Percentiles rank a stretch among this genome's conserved stretches.
Conservation (phyloP, 2,113 vertebrate genomes). For the Rhinoptilus africanus region DNA sequence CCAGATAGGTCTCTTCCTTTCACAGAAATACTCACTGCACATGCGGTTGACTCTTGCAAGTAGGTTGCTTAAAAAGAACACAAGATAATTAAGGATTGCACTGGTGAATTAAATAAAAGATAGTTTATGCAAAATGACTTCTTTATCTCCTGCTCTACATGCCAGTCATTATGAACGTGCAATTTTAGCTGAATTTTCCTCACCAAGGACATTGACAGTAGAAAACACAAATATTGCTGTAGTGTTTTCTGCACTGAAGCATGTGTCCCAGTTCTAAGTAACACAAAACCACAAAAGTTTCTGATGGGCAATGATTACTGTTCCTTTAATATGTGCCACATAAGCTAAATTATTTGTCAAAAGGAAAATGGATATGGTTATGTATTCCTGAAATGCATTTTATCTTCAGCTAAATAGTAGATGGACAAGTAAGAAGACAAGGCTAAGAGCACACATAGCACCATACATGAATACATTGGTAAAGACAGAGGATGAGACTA, state of each 20-base stretch:
- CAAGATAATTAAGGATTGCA: not conserved
- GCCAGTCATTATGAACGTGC: not conserved
- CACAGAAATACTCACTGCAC: not conserved
- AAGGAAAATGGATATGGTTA: not conserved
- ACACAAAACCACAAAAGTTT: not conserved
- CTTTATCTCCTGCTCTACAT: not conserved
- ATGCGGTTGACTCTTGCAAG: not conserved
- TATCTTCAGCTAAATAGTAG: not conserved
- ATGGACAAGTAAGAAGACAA: not conserved
- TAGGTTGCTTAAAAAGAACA: not conserved
- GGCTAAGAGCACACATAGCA: not conserved
- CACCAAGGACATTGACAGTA: not conserved
- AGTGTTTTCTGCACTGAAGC: not conserved
- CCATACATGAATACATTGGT: not conserved
- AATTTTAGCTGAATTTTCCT: not conserved
- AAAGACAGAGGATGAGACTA: not conserved
- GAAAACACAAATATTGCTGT: not conserved
- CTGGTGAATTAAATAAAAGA: not conserved
- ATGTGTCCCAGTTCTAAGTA: not conserved
- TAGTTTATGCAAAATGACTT: not conserved
- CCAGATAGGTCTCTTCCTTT: not conserved
- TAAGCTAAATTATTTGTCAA: not conserved
- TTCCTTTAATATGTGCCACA: not conserved
- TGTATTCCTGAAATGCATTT: not conserved
- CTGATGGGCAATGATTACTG: not conserved